These are phyloP conservation scores for Drosophila peninsularis DNA, from an alignment of 2,888 invertebrate species.

Conservation along the genomic window DNA sequence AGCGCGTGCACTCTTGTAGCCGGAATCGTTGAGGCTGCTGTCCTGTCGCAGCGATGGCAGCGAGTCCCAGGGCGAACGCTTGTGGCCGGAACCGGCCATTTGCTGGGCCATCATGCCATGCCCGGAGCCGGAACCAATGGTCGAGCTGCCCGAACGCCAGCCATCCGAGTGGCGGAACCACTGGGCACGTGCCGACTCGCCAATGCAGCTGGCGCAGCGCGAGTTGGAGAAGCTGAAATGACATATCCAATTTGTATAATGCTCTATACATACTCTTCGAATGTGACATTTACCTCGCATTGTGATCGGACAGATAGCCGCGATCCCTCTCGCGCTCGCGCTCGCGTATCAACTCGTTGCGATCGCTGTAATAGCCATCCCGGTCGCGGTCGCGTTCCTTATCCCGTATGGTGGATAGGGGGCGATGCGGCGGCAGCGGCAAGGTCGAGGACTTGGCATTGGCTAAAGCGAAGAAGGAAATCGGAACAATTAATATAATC, in stretches of 20 bases:
- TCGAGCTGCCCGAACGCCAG: conserved; percentile 91
- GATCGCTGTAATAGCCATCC: conserved; percentile 95
- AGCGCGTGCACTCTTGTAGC: conserved; percentile 93
- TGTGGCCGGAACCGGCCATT: conserved; percentile 85
- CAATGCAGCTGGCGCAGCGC: conserved; percentile 93
- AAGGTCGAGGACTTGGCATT: conserved; percentile 93
- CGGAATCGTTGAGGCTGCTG: conserved; percentile 93
- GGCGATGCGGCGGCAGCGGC: conserved; percentile 91
- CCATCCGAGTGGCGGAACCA: conserved; percentile 96
- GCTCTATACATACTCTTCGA: rapidly evolving
- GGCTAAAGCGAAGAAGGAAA: conserved; percentile 83
- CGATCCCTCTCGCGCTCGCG: conserved; percentile 90
- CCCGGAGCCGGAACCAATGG: conserved; percentile 87
- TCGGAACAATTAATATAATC: background rate
- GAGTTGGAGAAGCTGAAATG: conserved; percentile 85
- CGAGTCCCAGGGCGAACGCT: conserved; percentile 94
- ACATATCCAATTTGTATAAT: background rate
- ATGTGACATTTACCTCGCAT: conserved; percentile 87
- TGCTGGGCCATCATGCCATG: conserved; percentile 86
- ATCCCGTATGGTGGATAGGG: conserved; percentile 85
- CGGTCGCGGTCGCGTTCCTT: conserved; percentile 88
- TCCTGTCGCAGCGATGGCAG: conserved; percentile 93
- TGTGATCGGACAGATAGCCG: conserved; percentile 92
- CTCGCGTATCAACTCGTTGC: conserved; percentile 92
- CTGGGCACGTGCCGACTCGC: conserved; percentile 94